These are phyloP conservation scores for Myocastor coypus DNA, from an alignment of 2,113 vertebrate genomes.

Conservation along the genomic window DNA sequence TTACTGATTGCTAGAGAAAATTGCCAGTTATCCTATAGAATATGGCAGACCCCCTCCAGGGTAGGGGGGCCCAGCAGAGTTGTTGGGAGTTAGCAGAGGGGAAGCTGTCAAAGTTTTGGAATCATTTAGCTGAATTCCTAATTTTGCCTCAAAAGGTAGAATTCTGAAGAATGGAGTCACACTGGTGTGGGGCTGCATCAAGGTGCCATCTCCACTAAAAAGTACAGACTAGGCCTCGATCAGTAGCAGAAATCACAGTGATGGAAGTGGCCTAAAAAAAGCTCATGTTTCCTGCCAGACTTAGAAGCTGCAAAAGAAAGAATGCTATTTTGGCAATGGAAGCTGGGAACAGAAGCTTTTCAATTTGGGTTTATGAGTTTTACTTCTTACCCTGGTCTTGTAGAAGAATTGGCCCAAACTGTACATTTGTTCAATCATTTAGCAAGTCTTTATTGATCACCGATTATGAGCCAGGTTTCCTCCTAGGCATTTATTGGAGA, in stretches of 20 bases:
- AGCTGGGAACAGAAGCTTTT: not conserved
- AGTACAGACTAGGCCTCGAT: not conserved
- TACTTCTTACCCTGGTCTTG: not conserved
- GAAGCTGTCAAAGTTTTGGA: not conserved
- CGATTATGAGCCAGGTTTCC: not conserved
- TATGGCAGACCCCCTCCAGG: fast-evolving
- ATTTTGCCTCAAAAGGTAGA: not conserved
- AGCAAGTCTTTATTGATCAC: conserved; percentile 4
- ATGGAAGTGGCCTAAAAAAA: not conserved
- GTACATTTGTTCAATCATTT: conserved; percentile 29
- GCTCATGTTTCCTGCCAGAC: not conserved
- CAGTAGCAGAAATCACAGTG: not conserved
- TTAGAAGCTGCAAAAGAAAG: not conserved
- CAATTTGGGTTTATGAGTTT: not conserved
- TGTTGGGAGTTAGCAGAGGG: not conserved
- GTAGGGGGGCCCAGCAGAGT: not conserved
- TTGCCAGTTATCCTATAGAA: not conserved
- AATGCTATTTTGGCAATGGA: not conserved
- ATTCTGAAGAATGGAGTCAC: not conserved
- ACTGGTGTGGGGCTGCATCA: not conserved
- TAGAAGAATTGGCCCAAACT: not conserved
- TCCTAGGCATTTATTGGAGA: not conserved
- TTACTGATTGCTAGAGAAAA: not conserved
- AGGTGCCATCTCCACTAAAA: not conserved
- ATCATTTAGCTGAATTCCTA: not conserved